Evolutionary conservation across 2,888 invertebrate species (phyloP).

Genomic region (Yponomeuta cagnagella): DNA sequence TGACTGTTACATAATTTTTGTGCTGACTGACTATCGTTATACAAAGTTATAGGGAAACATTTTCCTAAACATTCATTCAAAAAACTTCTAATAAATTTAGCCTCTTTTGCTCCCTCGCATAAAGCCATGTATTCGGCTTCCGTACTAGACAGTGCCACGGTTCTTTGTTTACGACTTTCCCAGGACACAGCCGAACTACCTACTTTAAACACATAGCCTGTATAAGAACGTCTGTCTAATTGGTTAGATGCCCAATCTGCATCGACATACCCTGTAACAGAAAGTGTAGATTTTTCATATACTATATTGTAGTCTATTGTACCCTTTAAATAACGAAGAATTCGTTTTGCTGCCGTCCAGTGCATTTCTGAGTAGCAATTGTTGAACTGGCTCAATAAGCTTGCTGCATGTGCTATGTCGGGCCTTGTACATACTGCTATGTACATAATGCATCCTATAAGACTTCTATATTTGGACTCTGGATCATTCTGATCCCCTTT

Average conservation of each 20-base stretch:
- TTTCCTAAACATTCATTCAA: conserved; percentile 8
- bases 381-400: conserved; percentile 20
- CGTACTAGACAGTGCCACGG: conserved; percentile 17
- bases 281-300: not conserved
- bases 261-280: conserved; percentile 15
- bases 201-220: conserved; percentile 19
- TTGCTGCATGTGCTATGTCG: conserved; percentile 3
- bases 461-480: conserved; percentile 9
- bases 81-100: conserved; percentile 9
- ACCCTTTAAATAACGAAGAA: conserved; percentile 19
- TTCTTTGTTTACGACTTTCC: conserved; percentile 22
- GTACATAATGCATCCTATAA: conserved; percentile 20
- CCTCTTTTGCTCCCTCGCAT: conserved; percentile 4
- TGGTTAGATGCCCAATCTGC: conserved; percentile 19
- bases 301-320: conserved; percentile 15
- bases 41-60: not conserved
- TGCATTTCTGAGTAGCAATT: conserved; percentile 14
- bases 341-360: conserved; percentile 19
- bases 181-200: conserved; percentile 17
- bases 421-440: conserved; percentile 17
- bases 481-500: not conserved
- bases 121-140: not conserved
- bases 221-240: conserved; percentile 19
- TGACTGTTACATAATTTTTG: conserved; percentile 17
- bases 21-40: conserved; percentile 12